Conservation (phyloP, 1,140 invertebrate genomes). For the Leguminivora glycinivorella region DNA sequence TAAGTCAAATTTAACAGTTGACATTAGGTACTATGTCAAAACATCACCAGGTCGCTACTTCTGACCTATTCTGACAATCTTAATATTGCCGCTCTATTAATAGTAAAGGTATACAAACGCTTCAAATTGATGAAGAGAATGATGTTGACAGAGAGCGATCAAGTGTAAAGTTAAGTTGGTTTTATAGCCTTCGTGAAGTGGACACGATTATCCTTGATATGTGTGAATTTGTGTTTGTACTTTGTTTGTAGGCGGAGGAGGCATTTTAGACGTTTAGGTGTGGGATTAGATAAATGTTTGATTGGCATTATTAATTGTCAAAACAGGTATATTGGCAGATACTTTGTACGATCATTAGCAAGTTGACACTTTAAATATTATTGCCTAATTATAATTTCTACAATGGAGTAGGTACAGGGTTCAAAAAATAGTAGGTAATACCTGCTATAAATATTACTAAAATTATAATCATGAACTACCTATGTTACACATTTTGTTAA, state of each 20-base stretch:
- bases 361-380: background rate
- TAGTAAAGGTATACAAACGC: background rate
- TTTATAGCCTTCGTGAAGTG: slow-evolving; percentile 7
- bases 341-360: background rate
- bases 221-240: slow-evolving; percentile 27
- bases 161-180: slow-evolving; percentile 15
- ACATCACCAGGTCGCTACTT: slow-evolving; percentile 14
- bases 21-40: slow-evolving; percentile 16
- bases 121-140: background rate
- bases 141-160: background rate
- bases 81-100: background rate
- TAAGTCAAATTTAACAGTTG: slow-evolving; percentile 15
- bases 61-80: background rate
- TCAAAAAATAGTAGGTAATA: no score
- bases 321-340: slow-evolving; percentile 1
- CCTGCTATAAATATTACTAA: no score
- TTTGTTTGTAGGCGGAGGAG: slow-evolving; percentile 26
- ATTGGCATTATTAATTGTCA: slow-evolving; percentile 6
- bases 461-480: no score
- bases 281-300: slow-evolving; percentile 27
- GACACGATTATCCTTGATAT: slow-evolving; percentile 3
- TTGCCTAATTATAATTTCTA: background rate
- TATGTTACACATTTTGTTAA: background rate
- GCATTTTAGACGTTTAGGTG: slow-evolving; percentile 3
- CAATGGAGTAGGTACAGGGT: no score